Percentiles rank a stretch among this genome's conserved stretches.
phyloP scores from a whole-genome alignment of 2,888 invertebrate genomes.

The Entomobrya multifasciata region DNA sequence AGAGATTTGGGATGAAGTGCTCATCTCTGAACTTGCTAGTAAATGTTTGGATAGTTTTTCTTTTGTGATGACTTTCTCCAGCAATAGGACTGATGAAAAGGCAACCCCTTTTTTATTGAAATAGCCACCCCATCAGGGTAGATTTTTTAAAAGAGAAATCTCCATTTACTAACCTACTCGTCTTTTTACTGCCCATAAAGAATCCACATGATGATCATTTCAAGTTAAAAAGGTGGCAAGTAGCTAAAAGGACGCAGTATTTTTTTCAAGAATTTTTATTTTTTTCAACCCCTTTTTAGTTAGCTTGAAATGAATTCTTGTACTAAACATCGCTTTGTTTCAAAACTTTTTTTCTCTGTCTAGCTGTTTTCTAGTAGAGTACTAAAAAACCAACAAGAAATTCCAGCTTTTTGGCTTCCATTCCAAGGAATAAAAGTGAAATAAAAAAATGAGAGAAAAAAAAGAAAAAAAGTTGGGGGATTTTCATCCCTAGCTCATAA shows the following conservation, averaged over 20 bases:
- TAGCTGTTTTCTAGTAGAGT: not conserved
- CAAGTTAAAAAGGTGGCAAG: constrained; percentile 61
- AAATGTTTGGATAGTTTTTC: not conserved
- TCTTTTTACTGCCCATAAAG: constrained; percentile 59
- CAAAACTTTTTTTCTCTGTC: not conserved
- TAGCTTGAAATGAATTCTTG: not conserved
- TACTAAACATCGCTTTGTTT: not conserved
- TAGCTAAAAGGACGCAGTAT: constrained; percentile 16
- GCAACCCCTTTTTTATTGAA: constrained; percentile 31
- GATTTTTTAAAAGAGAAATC: no score
- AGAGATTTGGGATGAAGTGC: no score
- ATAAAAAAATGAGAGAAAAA: not conserved
- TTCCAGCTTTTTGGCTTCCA: not conserved
- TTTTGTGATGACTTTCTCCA: not conserved
- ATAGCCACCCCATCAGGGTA: constrained; percentile 25
- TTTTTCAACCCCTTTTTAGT: constrained; percentile 50
- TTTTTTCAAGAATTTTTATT: constrained; percentile 15
- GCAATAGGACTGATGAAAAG: not conserved
- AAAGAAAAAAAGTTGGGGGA: constrained; percentile 9
- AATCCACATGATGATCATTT: constrained; percentile 47
- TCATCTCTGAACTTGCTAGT: not conserved
- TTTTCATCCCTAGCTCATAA: constrained; percentile 59
- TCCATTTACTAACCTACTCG: not conserved
- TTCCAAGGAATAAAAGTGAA: not conserved
- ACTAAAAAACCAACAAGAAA: not conserved